Base-by-base conservation (phyloP, 2,797 vertebrate genomes). In the Anabacerthia variegaticeps region DNA sequence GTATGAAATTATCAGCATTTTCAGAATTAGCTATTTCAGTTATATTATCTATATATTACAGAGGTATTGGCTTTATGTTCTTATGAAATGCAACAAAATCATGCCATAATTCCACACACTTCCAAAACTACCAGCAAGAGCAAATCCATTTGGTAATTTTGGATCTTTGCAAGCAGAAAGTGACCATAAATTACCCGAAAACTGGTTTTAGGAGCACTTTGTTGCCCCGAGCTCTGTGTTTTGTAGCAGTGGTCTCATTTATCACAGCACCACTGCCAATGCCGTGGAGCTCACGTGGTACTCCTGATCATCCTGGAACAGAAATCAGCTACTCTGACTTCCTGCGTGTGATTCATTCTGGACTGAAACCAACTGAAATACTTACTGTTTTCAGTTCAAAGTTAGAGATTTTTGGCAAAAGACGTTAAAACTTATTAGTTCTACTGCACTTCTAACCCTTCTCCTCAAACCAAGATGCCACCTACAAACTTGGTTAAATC, bases 301-400 rank as follows among this genome's bases (percentile, higher is more conserved):
- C 84, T 91, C 65, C 51, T 80, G 82, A 81, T 85, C 83, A 95
- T 95, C 92, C 87, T 80, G 52, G 96, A 98, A 98, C 81, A 92
- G 72, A 96, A 95, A 88, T 97, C 97, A 97, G 96, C 96, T 98
- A 97, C 93, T 81, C 46, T 59, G 39, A 88, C 92, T 98, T 98
- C 97, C 97, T 97, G 95, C 41, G 88, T 85, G 81, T 91, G 96
- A 95, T 92, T 97, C 92, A 95, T 93, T 93, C 94, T 96, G 95
- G 95, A 97, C 58, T 58, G 68, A 91, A 89, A 94, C 94, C 97
- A 98, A 97, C 69, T 93, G 56, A 97, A 97, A 97, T 94, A 96
- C 93, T 91, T 97, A 88, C 87, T 95, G 71, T 72, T 96, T 97
- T 96, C 73, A 91, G 90, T 93, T 96, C 88, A 72, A 94, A 89